Evolutionary conservation across 1,140 invertebrate genomes (phyloP), one percentile per base, ranked within the genome.

Genomic region (Ylistrum balloti): DNA sequence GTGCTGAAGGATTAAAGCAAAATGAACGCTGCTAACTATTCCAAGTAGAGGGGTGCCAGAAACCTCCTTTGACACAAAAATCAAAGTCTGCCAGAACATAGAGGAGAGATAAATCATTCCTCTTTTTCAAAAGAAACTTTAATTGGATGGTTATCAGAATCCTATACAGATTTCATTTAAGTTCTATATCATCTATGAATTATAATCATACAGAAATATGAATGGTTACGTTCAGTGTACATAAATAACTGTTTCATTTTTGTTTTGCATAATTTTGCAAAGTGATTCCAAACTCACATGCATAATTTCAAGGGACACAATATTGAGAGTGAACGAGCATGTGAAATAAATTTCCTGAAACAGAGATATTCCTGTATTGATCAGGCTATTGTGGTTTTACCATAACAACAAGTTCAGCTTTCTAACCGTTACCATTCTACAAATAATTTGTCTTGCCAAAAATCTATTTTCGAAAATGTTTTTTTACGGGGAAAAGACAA

Each of bases 311-410:
- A 74, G 5, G 56, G 41, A 45, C 10, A 5, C 28, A 74, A 17
- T 28, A 74, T 74, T 74, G 56, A n/a, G 35, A 74, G 56, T 74
- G n/a, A 28, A n/a, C 22, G 22, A 17, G 45, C 5, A 48, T 74
- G 17, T 9, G 20, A 45, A 17, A 45, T 45, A 45, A 17, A 45
- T 17, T 45, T 13, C 35, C 17, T n/a, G 5, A 74, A 28, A 74
- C 56, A 74, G 56, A n/a, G n/a, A 74, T 74, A n/a, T 74, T 74
- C n/a, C n/a, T 74, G 17, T 74, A 74, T 74, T 28, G 56, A 74
- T 74, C 41, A 15, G 17, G 20, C 17, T 1, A 5, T 74, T 5
- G 22, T 74, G 28, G 22, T 3, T 74, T n/a, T 74, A 1, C 5
- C 56, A n/a, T 74, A 74, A 28, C n/a, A 28, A 48, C 22, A 20